Evolutionary conservation across 2,113 vertebrate species (phyloP), one percentile per base, ranked within the genome.

Genomic region (Engraulis encrasicolus): DNA sequence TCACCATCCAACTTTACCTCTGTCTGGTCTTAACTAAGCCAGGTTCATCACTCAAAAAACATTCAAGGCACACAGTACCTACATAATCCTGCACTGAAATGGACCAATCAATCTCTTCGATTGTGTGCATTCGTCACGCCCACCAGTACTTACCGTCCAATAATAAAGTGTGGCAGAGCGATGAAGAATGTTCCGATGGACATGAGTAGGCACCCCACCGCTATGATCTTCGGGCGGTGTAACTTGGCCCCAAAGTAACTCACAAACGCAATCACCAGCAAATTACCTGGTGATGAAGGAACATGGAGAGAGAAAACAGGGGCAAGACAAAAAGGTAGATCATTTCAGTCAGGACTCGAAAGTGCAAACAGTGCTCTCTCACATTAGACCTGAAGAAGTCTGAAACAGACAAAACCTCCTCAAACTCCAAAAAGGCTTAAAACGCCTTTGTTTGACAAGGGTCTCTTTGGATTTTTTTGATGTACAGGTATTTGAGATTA

Each of bases 171-270:
- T 49, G 97, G 98, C 94, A 96, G 88, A 0, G 97, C 97, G 1
- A 97, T 98, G 85, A 99, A 85, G 89, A 99, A 93, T 1, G 97
- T 99, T 81, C 97, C 97, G 6, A 95, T 87, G 61, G 96, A 96
- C 98, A 99, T 99, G 89, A 98, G 88, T 48, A 98, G 83, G 85
- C 97, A 97, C 5, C 98, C 98, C 0, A 91, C 82, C 88, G 96
- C 97, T 77, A 99, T 99, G 90, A 99, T 94, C 92, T 95, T 98
- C 71, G 98, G 97, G 52, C 97, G 95, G 84, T 99, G 97, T 90
- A 99, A 95, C 89, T 94, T 97, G 58, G 96, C 96, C 90, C 98
- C 97, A 87, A 99, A 99, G 93, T 98, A 98, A 92, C 97, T 99
- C 88, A 99, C 97, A 82, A 98, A 95, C 80, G 95, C 95, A 91